Evolutionary conservation across 2,797 vertebrate species (phyloP).

Genomic region (Acipenser transmontanus): DNA sequence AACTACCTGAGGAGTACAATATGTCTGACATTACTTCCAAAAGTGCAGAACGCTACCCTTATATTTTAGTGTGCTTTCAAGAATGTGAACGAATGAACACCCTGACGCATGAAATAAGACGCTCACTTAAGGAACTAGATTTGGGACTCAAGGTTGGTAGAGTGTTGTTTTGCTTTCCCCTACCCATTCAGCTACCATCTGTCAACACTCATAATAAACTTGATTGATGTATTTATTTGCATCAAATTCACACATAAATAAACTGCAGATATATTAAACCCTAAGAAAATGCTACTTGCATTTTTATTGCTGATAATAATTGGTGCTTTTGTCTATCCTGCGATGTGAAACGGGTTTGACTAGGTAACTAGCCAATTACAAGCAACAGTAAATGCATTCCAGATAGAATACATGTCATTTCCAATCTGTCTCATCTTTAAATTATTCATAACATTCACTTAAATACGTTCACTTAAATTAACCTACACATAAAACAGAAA

Average conservation of each 20-base stretch:
- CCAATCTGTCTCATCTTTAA: constrained; percentile 3
- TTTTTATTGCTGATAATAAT: too few species aligned
- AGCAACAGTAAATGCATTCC: background rate
- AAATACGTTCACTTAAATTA: constrained; percentile 10
- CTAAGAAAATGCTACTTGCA: too few species aligned
- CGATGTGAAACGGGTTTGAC: constrained; percentile 4
- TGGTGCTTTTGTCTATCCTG: too few species aligned
- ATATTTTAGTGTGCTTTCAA: constrained; percentile 70
- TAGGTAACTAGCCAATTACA: background rate
- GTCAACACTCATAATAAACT: too few species aligned
- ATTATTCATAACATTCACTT: constrained; percentile 16
- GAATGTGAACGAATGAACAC: constrained; percentile 70
- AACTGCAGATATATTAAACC: too few species aligned
- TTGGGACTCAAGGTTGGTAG: constrained; percentile 61
- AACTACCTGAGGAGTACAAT: constrained; percentile 66
- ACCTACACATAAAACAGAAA: constrained; percentile 7
- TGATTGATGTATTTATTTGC: too few species aligned
- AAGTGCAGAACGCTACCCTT: constrained; percentile 59
- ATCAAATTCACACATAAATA: too few species aligned
- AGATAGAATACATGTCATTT: background rate
- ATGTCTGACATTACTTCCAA: constrained; percentile 69
- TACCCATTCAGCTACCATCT: too few species aligned
- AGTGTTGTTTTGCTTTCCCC: background rate
- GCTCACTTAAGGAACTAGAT: constrained; percentile 66
- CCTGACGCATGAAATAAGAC: constrained; percentile 55